These are phyloP conservation scores for Brachionus rotundiformis DNA, from an alignment of 1,140 invertebrate species.

Conservation along the genomic window DNA sequence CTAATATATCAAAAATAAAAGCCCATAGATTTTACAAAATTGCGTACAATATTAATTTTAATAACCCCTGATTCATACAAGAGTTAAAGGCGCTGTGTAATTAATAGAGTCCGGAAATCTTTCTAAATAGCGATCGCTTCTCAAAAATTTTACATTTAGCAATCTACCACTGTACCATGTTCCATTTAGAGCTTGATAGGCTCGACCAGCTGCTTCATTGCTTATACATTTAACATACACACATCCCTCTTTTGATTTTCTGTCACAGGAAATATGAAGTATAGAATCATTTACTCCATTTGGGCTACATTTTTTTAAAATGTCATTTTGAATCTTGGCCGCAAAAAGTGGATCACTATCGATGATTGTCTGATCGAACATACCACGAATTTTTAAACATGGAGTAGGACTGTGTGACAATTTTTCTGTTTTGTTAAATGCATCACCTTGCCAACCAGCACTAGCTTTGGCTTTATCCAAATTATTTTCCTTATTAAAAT, in stretches of 20 bases:
- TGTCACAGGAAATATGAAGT: constrained; percentile 45
- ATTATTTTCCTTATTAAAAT: constrained; percentile 27
- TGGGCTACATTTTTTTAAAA: constrained; percentile 17
- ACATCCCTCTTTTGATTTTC: constrained; percentile 48
- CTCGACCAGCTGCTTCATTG: constrained; percentile 44
- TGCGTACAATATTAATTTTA: neutral
- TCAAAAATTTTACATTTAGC: constrained; percentile 49
- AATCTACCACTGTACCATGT: constrained; percentile 50
- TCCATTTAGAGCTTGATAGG: constrained; percentile 40
- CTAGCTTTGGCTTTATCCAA: neutral
- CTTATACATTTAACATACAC: constrained; percentile 45
- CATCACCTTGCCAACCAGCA: constrained; percentile 39
- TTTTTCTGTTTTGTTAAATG: constrained; percentile 22
- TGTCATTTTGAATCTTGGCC: constrained; percentile 4
- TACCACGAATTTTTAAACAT: constrained; percentile 44
- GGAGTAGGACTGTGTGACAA: constrained; percentile 30
- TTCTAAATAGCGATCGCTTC: constrained; percentile 48
- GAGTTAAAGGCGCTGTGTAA: constrained; percentile 23
- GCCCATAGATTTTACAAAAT: neutral
- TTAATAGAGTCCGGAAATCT: constrained; percentile 46
- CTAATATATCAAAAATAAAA: neutral
- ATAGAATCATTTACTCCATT: constrained; percentile 11
- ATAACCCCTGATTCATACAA: neutral
- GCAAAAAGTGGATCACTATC: neutral
- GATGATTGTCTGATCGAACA: neutral